phyloP scores from a whole-genome alignment of 2,888 invertebrate species.

The Meteorus cinctellus region DNA sequence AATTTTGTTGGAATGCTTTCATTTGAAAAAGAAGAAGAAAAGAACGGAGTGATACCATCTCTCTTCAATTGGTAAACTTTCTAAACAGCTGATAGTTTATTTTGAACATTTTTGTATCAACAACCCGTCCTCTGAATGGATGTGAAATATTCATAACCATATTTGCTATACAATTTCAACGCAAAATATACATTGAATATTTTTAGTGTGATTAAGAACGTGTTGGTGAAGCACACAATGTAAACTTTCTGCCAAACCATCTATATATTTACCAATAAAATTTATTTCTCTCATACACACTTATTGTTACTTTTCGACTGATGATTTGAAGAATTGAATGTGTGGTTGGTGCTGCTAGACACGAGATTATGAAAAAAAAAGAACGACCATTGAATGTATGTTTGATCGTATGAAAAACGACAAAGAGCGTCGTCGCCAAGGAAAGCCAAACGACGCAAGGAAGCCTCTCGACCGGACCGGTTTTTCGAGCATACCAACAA shows the following conservation, averaged over 20 bases:
- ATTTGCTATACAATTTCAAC: neutral
- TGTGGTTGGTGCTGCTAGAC: neutral
- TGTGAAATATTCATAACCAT: neutral
- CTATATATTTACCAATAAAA: neutral
- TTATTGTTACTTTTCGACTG: neutral
- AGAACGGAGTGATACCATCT: neutral
- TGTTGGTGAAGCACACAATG: neutral
- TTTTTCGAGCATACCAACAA: conserved; percentile 39
- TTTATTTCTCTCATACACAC: neutral
- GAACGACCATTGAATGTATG: neutral
- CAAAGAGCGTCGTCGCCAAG: conserved; percentile 46
- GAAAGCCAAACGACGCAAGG: conserved; percentile 47
- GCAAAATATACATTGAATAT: neutral
- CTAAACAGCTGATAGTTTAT: neutral
- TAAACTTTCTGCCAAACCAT: neutral
- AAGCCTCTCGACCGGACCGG: conserved; percentile 46
- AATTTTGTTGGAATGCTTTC: neutral
- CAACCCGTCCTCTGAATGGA: neutral
- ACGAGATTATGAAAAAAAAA: too few relatives aligned
- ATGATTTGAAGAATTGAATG: neutral
- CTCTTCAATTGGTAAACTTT: neutral
- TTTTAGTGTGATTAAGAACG: neutral
- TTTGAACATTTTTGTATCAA: neutral
- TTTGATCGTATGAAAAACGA: conserved; percentile 21
- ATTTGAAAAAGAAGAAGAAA: neutral